Evolutionary conservation across 2,797 vertebrate genomes (phyloP), one percentile per base, ranked within the genome.

Genomic region (Onychomys torridus): DNA sequence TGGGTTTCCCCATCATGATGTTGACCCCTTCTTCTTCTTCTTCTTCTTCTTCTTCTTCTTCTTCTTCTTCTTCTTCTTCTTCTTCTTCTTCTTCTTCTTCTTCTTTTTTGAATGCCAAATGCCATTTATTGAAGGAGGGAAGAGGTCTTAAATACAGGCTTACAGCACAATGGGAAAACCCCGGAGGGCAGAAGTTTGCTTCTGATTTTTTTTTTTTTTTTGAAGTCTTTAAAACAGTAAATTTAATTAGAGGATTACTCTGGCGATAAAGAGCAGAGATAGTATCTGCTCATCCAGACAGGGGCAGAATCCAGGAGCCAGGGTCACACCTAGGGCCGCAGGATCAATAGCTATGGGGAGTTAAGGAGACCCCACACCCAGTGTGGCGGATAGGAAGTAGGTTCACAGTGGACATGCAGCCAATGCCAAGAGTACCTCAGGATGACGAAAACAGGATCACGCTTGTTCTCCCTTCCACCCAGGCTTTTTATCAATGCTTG

Each of bases 141-240:
- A n/a, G n/a, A n/a, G n/a, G n/a, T n/a, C n/a, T n/a, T n/a, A n/a
- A n/a, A n/a, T n/a, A n/a, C n/a, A n/a, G n/a, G n/a, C n/a, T n/a
- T n/a, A n/a, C n/a, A n/a, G n/a, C n/a, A n/a, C n/a, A n/a, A n/a
- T n/a, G n/a, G n/a, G n/a, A n/a, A n/a, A n/a, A n/a, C n/a, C n/a
- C n/a, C n/a, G n/a, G n/a, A n/a, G n/a, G n/a, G n/a, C n/a, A n/a
- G n/a, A n/a, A n/a, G n/a, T n/a, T n/a, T n/a, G n/a, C n/a, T n/a
- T n/a, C n/a, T n/a, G n/a, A n/a, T n/a, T n/a, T n/a, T n/a, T n/a
- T n/a, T n/a, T n/a, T n/a, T n/a, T n/a, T n/a, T n/a, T n/a, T 29
- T 3, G 3, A 89, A 79, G 37, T 83, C 37, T 96, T 83, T 90
- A 87, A 93, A 93, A 79, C 21, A 67, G 52, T 32, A 75, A 37